Conservation (phyloP, 2,113 vertebrate species). For the Nipponia nippon region DNA sequence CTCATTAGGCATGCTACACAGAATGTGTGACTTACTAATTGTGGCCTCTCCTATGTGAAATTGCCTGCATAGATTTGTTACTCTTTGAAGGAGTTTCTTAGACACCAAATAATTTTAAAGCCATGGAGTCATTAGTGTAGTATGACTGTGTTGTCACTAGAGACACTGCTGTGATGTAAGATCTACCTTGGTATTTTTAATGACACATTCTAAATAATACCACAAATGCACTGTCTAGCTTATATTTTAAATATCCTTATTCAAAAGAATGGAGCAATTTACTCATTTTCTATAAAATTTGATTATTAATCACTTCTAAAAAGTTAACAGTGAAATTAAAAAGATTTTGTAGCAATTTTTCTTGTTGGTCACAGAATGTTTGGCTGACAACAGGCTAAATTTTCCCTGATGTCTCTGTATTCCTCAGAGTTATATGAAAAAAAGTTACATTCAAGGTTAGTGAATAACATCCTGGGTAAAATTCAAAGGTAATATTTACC, state of each 20-base stretch:
- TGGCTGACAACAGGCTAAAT: neutral
- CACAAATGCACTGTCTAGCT: accelerated
- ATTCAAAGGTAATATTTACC: neutral
- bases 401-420: neutral
- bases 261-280: neutral
- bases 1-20: constrained; percentile 28
- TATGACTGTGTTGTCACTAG: neutral
- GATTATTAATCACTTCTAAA: neutral
- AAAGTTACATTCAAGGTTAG: neutral
- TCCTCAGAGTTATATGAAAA: neutral
- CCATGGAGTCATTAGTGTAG: neutral
- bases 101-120: neutral
- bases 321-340: neutral
- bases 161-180: neutral
- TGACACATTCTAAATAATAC: neutral
- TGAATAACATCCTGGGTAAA: neutral
- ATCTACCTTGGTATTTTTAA: neutral
- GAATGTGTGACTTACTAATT: neutral
- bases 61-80: neutral
- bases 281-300: neutral
- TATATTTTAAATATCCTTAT: neutral
- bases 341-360: neutral
- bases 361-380: neutral
- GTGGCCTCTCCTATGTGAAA: neutral
- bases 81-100: neutral